Evolutionary conservation across 2,797 vertebrate genomes (phyloP), one percentile per base, ranked within the genome.

Genomic region (Cirrhinus mrigala): DNA sequence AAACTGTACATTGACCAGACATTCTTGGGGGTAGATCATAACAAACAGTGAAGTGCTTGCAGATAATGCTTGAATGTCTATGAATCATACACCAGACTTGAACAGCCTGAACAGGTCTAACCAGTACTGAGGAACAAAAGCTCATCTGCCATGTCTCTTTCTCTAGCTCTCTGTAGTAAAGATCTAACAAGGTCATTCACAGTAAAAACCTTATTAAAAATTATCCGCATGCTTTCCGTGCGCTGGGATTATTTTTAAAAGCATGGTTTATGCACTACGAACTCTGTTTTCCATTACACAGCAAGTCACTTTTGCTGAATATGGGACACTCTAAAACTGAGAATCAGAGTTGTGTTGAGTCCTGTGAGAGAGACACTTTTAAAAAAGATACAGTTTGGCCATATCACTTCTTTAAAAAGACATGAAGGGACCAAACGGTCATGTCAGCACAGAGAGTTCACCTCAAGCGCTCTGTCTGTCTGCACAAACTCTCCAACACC

Each of bases 111-210:
- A 80, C 82, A 58, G 29, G 79, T 70, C 27, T 24, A 76, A 83
- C 83, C 75, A 70, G 83, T 74, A 54, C 16, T 29, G 27, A 78
- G 50, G 27, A 58, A 50, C 81, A 68, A 54, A 81, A 52, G 58
- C 71, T 40, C 52, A 20, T 68, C 71, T 69, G 78, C 20, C 50
- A 70, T 60, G 20, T 60, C 54, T 56, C 40, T 78, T 62, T 37
- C 29, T 69, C 29, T 82, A n/a, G 56, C 33, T 78, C 54, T 69
- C 22, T 58, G 88, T 86, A 85, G 37, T 44, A 83, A 7, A 90
- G 85, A 85, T 90, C 82, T 88, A 37, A 5, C 54, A 75, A 71
- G 58, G 82, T 60, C 89, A 86, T 24, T 8, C 5, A 58, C 50
- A 58, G 33, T 14, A 44, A 71, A 78, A 78, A 58, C 15, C 27